Evolutionary conservation across 2,113 vertebrate species (phyloP).

Genomic region (Gasterosteus nipponicus): DNA sequence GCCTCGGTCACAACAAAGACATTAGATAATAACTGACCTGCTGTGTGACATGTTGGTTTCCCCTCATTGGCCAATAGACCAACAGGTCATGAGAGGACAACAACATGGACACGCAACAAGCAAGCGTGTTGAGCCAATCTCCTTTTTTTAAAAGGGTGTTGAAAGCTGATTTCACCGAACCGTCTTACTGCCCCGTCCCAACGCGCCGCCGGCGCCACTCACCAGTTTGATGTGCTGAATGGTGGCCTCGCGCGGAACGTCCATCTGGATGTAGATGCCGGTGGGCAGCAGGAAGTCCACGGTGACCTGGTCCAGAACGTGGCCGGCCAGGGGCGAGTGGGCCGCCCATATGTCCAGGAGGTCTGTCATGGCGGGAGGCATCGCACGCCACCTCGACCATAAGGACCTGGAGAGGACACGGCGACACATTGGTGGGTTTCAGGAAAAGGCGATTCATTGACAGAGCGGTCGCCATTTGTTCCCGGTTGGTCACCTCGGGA

Average conservation of each 20-base stretch:
- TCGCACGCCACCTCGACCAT: slow-evolving; percentile 90
- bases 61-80: background rate
- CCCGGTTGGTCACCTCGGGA: background rate
- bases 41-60: slow-evolving; percentile 9
- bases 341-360: slow-evolving; percentile 96
- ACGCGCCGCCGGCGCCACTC: slow-evolving; percentile 30
- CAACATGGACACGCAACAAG: background rate
- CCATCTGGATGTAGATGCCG: slow-evolving; percentile 97
- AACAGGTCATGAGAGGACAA: background rate
- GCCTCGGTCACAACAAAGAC: slow-evolving; percentile 40
- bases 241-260: slow-evolving; percentile 93
- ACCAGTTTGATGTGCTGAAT: slow-evolving; percentile 97
- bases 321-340: slow-evolving; percentile 87
- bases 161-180: background rate
- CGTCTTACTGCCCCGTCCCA: background rate
- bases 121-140: background rate
- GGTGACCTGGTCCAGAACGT: slow-evolving; percentile 87
- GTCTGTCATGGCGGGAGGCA: slow-evolving; percentile 99
- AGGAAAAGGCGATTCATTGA: background rate
- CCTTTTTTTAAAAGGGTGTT: background rate
- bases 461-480: background rate
- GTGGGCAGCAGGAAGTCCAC: slow-evolving; percentile 97
- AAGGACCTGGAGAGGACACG: slow-evolving; percentile 79
- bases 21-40: slow-evolving; percentile 38
- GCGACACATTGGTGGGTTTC: background rate